Evolutionary conservation across 2,797 vertebrate species (phyloP), one percentile per base, ranked within the genome.

Genomic region (Hoplostethus atlanticus): DNA sequence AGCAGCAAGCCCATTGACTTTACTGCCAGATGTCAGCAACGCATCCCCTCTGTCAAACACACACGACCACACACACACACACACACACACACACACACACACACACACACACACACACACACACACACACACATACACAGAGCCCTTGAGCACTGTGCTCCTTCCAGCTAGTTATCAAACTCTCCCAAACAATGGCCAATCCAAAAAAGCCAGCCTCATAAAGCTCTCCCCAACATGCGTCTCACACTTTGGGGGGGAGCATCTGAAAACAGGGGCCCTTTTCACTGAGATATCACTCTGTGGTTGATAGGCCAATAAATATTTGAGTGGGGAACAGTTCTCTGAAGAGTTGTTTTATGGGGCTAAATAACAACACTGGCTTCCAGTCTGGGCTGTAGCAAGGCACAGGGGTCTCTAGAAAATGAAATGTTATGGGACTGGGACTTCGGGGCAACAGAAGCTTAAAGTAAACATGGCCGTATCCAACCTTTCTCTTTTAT

Each of bases 271-370:
- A 71, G 73, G 72, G 65, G 65, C 52, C 64, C 30, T 71, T 77
- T 82, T 74, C 59, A 58, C 65, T 3, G 1, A 68, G 59, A 82
- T 79, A 79, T 85, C 79, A 58, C 67, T 74, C 83, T 51, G 60
- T 60, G 75, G 88, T 87, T 91, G 87, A 91, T 77, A 58, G 83
- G 54, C 79, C 83, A 88, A 88, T 91, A 92, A 88, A 92, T 88
- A 88, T 79, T 79, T 76, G 86, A 91, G 85, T 30, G 73, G 60
- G 73, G 70, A 85, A 84, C 80, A 54, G 73, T 77, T 77, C 87
- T 89, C 89, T 69, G 74, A 83, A 89, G 90, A 78, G 4, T 73
- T 72, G 80, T 84, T 90, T 86, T 84, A 89, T 63, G 53, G 75
- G 40, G 48, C 86, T 76, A 85, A 86, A 86, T 76, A 89, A 88